Percentiles rank a stretch among this genome's conserved stretches.
phyloP scores from a whole-genome alignment of 2,797 vertebrate species.

The Gallinago stenura region DNA sequence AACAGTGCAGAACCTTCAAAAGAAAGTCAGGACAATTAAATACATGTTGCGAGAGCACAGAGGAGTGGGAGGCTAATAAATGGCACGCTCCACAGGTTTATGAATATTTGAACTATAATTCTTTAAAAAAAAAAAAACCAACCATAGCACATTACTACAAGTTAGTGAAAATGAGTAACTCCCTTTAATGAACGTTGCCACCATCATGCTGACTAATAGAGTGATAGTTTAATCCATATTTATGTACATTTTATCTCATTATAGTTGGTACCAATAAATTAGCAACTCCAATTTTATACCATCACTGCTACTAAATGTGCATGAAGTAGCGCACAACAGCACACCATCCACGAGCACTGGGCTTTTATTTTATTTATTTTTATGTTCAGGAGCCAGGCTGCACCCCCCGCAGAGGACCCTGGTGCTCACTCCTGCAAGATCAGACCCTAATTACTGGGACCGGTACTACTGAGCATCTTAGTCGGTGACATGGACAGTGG shows the following conservation, averaged over 20 bases:
- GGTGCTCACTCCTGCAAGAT: not conserved
- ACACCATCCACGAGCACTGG: rapidly evolving
- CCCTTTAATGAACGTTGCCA: constrained; percentile 33
- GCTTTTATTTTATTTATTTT: not conserved
- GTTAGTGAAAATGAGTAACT: not conserved
- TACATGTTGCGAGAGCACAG: not conserved
- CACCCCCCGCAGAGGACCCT: not conserved
- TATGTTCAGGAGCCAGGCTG: not conserved
- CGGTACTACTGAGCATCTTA: no score
- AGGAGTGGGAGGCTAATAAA: not conserved
- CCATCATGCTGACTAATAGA: constrained; percentile 12
- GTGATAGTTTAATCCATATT: constrained; percentile 47
- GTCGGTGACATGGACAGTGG: no score
- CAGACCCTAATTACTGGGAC: not conserved
- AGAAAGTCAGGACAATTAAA: not conserved
- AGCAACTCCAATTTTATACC: constrained; percentile 23
- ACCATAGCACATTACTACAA: not conserved
- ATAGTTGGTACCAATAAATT: constrained; percentile 3
- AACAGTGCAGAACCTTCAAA: not conserved
- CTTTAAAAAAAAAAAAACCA: not conserved
- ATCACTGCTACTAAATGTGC: not conserved
- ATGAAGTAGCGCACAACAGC: not conserved
- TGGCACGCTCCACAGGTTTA: not conserved
- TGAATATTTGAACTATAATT: constrained; percentile 23
- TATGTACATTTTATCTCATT: constrained; percentile 17